A percentile compares a stretch with the other conserved stretches of the same genome.
phyloP scores from a whole-genome alignment of 2,797 vertebrate genomes.

The Bradypodion pumilum region DNA sequence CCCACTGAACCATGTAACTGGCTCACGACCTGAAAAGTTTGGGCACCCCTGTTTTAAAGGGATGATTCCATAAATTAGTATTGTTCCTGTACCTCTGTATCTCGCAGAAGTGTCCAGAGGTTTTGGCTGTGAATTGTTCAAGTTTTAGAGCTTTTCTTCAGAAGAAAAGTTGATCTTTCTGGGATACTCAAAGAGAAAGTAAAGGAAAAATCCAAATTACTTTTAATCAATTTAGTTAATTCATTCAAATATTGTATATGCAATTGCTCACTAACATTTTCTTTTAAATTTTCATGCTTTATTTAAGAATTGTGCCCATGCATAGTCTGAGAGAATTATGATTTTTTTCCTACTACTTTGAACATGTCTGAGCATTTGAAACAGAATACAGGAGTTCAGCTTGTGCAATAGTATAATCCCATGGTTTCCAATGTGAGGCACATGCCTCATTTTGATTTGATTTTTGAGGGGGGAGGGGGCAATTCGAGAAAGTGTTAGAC shows the following conservation, averaged over 20 bases:
- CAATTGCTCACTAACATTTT: background rate
- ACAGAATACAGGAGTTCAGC: background rate
- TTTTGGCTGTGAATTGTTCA: background rate
- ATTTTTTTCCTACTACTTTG: background rate
- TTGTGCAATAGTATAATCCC: background rate
- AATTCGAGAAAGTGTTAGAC: too few species aligned
- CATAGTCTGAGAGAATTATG: background rate
- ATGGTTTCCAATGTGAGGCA: too few species aligned
- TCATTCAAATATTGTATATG: background rate
- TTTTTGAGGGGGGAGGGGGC: too few species aligned
- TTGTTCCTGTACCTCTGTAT: background rate
- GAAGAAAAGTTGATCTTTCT: background rate
- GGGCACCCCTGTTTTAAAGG: too few species aligned
- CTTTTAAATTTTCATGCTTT: background rate
- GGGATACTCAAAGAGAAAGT: background rate
- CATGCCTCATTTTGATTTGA: too few species aligned
- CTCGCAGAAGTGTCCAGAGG: background rate
- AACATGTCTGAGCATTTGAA: constrained; percentile 19
- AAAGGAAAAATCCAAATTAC: background rate
- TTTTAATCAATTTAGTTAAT: constrained; percentile 9
- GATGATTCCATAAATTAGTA: too few species aligned
- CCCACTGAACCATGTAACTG: too few species aligned
- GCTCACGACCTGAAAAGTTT: too few species aligned
- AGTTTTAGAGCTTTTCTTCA: background rate
- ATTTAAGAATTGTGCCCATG: background rate